Conservation (phyloP, 2,113 vertebrate species). For the Cyprinodon tularosa region DNA sequence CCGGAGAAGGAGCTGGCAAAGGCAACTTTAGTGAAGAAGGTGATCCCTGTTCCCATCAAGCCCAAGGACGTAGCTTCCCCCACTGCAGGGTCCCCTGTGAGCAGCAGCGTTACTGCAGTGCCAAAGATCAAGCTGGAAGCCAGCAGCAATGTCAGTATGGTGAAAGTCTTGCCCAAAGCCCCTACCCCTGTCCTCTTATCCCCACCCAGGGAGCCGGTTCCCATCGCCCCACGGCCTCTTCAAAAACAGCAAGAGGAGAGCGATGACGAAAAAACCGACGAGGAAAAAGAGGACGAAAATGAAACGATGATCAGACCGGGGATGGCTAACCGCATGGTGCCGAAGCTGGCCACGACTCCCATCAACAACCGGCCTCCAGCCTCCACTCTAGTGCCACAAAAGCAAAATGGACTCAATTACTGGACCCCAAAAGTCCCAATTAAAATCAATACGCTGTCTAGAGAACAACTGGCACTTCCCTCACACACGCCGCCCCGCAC, state of each 20-base stretch:
- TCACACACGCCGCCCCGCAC: constrained; percentile 61
- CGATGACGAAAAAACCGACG: constrained; percentile 75
- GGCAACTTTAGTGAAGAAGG: constrained; percentile 58
- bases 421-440: constrained; percentile 79
- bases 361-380: constrained; percentile 71
- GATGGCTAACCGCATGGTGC: constrained; percentile 75
- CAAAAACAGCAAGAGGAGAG: constrained; percentile 67
- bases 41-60: constrained; percentile 67
- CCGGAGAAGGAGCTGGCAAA: constrained; percentile 67
- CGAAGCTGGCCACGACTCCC: constrained; percentile 73
- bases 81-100: constrained; percentile 46
- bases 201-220: constrained; percentile 66
- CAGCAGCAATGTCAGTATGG: constrained; percentile 71
- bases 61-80: constrained; percentile 71
- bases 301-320: constrained; percentile 51
- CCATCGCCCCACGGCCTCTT: constrained; percentile 59
- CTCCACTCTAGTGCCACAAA: constrained; percentile 62
- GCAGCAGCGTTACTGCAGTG: constrained; percentile 63
- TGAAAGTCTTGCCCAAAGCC: constrained; percentile 76
- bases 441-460: constrained; percentile 81
- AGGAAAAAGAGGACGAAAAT: constrained; percentile 65
- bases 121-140: constrained; percentile 79
- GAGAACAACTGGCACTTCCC: constrained; percentile 79
- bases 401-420: constrained; percentile 80
- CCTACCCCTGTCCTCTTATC: constrained; percentile 50